Evolutionary conservation across 37 sponge, comb jelly and placozoan genomes (phyloP), one percentile per base, ranked within the genome.

Genomic region (Bolinopsis microptera): DNA sequence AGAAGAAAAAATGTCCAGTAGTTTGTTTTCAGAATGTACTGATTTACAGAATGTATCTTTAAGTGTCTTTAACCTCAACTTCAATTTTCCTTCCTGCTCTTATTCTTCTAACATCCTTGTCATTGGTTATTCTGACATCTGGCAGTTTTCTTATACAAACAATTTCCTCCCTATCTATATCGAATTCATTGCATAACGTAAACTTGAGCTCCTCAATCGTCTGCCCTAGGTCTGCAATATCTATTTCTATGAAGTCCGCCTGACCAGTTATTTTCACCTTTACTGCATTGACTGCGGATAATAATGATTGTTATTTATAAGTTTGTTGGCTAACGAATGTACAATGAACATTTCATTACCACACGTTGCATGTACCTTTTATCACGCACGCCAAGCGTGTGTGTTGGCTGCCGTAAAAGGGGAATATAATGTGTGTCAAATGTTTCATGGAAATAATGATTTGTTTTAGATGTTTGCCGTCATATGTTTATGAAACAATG

Each of bases 31-130:
- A n/a, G n/a, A n/a, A n/a, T n/a, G n/a, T n/a, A n/a, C n/a, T n/a
- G n/a, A n/a, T n/a, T n/a, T n/a, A n/a, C n/a, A n/a, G n/a, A n/a
- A n/a, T n/a, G n/a, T n/a, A n/a, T n/a, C n/a, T n/a, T n/a, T n/a
- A n/a, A n/a, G n/a, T 67, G 68, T 67, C 21, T 21, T 22, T 13
- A 67, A 72, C 75, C 31, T 72, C 75, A 24, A 72, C 25, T 28
- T 72, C 75, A 5, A 72, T 5, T n/a, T 28, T n/a, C 27, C 31
- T n/a, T n/a, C 90, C 90, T 21, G 90, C 38, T 25, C 26, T 18
- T 13, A 86, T 38, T 39, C 90, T 40, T 38, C 24, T 21, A 40
- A 86, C 61, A 86, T 86, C 90, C 61, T 40, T 86, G 61, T 86
- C 90, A 30, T 86, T 86, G 8, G 38, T 39, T 24, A 86, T 86